A percentile compares a stretch with the other conserved stretches of the same genome.
Conservation (phyloP, 2,888 invertebrate genomes). For the Limnephilus auricula region DNA sequence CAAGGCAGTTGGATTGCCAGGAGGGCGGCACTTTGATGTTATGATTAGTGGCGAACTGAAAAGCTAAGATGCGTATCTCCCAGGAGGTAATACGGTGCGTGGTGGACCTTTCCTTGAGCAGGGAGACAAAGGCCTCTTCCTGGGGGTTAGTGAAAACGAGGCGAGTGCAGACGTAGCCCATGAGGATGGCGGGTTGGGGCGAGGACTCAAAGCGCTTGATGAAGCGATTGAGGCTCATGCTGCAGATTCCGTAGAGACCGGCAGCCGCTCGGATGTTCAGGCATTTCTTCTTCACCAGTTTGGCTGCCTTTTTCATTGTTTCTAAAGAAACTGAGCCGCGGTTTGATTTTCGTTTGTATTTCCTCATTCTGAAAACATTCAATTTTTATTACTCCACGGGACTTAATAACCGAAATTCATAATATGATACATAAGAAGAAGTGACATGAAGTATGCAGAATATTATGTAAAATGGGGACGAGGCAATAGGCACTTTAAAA, state of each 20-base stretch:
- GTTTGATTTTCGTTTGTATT: slow-evolving; percentile 29
- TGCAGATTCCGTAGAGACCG: neutral
- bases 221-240: slow-evolving; percentile 25
- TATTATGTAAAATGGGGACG: no score
- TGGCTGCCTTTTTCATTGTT: slow-evolving; percentile 34
- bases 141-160: neutral
- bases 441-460: no score
- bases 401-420: neutral
- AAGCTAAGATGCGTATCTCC: slow-evolving; percentile 23
- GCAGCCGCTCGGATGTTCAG: slow-evolving; percentile 25
- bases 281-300: slow-evolving; percentile 29
- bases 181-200: neutral
- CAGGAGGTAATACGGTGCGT: neutral
- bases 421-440: no score
- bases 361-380: slow-evolving; percentile 21
- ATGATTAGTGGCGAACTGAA: neutral
- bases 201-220: neutral
- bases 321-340: slow-evolving; percentile 24
- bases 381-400: neutral
- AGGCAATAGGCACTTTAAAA: no score
- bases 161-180: slow-evolving; percentile 5
- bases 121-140: neutral
- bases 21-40: slow-evolving; percentile 22
- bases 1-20: slow-evolving; percentile 1
- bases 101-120: neutral